phyloP scores from a whole-genome alignment of 2,888 invertebrate genomes.

The Archips crataeganus region DNA sequence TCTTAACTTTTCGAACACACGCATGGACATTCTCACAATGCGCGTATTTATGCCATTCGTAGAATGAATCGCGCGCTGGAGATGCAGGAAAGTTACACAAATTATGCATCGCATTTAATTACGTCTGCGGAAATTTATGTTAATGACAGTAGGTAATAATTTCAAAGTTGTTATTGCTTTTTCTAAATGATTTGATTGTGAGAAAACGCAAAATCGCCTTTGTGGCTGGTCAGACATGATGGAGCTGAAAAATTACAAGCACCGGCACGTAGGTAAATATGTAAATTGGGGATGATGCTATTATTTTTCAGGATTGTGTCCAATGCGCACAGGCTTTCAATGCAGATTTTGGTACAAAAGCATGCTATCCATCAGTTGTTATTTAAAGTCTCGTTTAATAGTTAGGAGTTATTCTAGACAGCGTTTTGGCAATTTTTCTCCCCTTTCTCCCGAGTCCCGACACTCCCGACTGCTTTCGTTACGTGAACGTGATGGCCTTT shows the following conservation, averaged over 20 bases:
- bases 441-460: neutral
- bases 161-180: neutral
- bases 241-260: slow-evolving; percentile 18
- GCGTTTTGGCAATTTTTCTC: neutral
- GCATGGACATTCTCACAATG: neutral
- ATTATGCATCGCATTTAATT: neutral
- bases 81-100: neutral
- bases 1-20: neutral
- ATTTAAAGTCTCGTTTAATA: too few species aligned
- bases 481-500: neutral
- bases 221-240: slow-evolving; percentile 8
- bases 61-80: neutral
- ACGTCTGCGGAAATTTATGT: too few species aligned
- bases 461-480: neutral
- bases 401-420: neutral
- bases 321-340: slow-evolving; percentile 5
- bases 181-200: neutral
- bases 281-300: slow-evolving; percentile 24
- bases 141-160: neutral
- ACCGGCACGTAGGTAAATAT: slow-evolving; percentile 14
- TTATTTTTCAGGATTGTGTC: slow-evolving; percentile 16
- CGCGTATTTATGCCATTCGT: neutral
- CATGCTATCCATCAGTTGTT: too few species aligned
- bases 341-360: too few species aligned
- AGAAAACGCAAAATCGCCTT: neutral